Percentiles rank a stretch among this genome's conserved stretches.
Conservation (phyloP, 1,140 invertebrate species). For the Drosophila ficusphila region DNA sequence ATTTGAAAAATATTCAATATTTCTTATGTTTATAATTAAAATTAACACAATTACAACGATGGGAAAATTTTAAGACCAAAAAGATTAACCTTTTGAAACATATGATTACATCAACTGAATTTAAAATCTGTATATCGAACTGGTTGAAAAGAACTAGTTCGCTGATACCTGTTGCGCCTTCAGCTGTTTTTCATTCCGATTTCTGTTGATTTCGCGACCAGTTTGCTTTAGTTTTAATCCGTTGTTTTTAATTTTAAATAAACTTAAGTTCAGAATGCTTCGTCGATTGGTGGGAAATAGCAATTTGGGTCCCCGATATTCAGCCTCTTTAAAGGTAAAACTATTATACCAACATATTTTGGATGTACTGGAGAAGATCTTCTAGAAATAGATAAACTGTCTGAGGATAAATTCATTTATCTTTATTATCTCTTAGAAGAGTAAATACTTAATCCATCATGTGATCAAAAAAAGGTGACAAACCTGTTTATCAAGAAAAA, state of each 20-base stretch:
- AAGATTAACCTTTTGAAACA: not conserved
- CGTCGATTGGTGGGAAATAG: slow-evolving; percentile 7
- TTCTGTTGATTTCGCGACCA: slow-evolving; percentile 9
- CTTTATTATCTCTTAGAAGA: not conserved
- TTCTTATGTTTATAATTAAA: too few relatives aligned
- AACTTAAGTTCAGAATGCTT: slow-evolving; percentile 19
- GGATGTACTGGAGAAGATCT: not conserved
- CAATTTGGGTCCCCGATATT: not conserved
- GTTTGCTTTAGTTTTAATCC: slow-evolving; percentile 15
- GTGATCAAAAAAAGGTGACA: slow-evolving; percentile 1
- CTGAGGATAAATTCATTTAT: not conserved
- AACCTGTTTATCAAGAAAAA: slow-evolving; percentile 8
- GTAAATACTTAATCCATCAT: slow-evolving; percentile 16
- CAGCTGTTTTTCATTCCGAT: slow-evolving; percentile 27
- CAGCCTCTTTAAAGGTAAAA: slow-evolving; percentile 13
- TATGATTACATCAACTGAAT: not conserved
- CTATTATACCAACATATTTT: too few relatives aligned
- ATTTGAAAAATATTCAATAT: too few relatives aligned
- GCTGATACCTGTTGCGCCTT: slow-evolving; percentile 15
- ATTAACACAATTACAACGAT: too few relatives aligned
- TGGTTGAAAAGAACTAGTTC: not conserved
- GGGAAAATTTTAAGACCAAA: not conserved
- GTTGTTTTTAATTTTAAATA: slow-evolving; percentile 20
- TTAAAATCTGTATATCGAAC: not conserved
- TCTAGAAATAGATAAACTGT: not conserved